Evolutionary conservation across 2,113 vertebrate species (phyloP).

Genomic region (Corvus moneduloides): DNA sequence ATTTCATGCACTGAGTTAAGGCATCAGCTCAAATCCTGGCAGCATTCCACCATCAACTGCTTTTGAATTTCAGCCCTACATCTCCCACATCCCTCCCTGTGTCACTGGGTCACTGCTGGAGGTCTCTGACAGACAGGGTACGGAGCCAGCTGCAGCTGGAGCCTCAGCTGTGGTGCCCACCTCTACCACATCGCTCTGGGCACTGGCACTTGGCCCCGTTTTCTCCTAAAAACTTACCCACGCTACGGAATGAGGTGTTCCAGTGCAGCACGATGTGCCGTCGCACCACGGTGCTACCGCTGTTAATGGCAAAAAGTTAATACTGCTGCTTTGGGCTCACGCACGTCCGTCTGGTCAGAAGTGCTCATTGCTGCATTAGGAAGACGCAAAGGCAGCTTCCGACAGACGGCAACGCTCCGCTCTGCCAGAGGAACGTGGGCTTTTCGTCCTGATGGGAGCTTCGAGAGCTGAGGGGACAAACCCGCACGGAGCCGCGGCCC

Average conservation of each 20-base stretch:
- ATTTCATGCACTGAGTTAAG: neutral
- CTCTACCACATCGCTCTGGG: accelerated
- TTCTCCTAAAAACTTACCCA: neutral
- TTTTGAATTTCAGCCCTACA: neutral
- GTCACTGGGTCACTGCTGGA: neutral
- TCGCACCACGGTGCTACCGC: accelerated
- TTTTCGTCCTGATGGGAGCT: neutral
- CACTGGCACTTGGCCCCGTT: accelerated
- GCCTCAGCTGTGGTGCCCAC: neutral
- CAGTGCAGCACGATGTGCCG: accelerated
- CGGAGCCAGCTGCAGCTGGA: neutral
- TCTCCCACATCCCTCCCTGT: neutral
- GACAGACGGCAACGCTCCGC: neutral
- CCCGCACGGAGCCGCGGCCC: accelerated
- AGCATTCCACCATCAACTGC: accelerated
- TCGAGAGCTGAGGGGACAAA: neutral
- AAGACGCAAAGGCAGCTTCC: neutral
- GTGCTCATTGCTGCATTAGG: accelerated
- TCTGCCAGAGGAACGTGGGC: accelerated
- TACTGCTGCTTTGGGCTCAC: accelerated
- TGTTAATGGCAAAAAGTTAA: neutral
- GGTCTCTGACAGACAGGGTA: neutral
- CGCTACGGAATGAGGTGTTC: accelerated
- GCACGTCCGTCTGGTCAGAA: accelerated
- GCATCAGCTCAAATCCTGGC: neutral